Base-by-base conservation (phyloP, 1,140 invertebrate genomes). In the Cotesia glomerata region DNA sequence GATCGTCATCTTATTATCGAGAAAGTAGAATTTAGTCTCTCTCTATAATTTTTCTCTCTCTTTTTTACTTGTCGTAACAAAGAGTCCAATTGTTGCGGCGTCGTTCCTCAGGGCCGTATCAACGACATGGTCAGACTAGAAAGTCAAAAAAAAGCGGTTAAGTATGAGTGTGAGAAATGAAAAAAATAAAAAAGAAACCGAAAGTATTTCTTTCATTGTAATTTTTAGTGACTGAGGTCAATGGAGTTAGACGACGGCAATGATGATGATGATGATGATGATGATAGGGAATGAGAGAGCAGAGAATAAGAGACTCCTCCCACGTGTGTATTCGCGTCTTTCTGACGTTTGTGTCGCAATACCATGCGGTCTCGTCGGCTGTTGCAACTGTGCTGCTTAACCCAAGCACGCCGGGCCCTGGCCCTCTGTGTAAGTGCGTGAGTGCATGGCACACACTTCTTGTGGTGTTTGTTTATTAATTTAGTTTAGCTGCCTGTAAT, bases 331-430 rank as follows among this genome's bases (percentile, higher is more conserved):
- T 45, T n/a, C 9, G 39, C n/a, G 11, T 45, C 63, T 18, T 11
- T 61, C 14, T 61, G 62, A 13, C 13, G 11, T n/a, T 18, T 34
- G 14, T 67, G 65, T 67, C 65, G 65, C 65, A 67, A 67, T 54
- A 36, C 32, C 59, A 62, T 26, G 34, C 39, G 65, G 35, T 13
- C 35, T 64, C 36, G 39, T 51, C 65, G 51, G 65, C 49, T 67
- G 65, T 67, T 67, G 65, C 65, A 67, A 67, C 65, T 45, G 39
- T 45, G 39, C 39, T 49, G 39, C 65, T 67, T 67, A 67, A 67
- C 65, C 39, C 65, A 18, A 52, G 65, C 65, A 11, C 32, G 65
- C 7, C 65, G 65, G 65, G 65, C 65, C 65, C 65, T 67, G 65
- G 65, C 65, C 65, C 49, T 54, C 51, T 49, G 26, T 26, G 26